Base-by-base conservation (phyloP, 2,888 invertebrate genomes). In the Amblyjoppa proteus region DNA sequence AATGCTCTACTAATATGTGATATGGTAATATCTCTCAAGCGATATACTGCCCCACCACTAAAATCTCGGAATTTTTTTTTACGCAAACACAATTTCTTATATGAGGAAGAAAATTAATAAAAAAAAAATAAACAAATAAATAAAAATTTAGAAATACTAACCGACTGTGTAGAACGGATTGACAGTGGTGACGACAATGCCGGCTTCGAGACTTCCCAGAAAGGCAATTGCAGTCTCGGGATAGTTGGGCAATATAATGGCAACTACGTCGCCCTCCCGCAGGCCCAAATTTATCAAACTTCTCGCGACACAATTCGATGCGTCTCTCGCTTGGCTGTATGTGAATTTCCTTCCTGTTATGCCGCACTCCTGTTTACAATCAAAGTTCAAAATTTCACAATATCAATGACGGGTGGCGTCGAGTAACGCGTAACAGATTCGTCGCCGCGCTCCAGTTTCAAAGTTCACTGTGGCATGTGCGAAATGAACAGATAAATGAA, bases 301-400 rank as follows among this genome's bases (percentile, higher is more conserved):
- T 87, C 96, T 95, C 0, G 96, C 96, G 0, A 96, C 96, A 82
- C 97, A 96, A 71, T 96, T 96, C n/a, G 96, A 95, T 41, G 95
- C 94, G 86, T 95, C 96, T 85, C 96, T 95, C 0, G 96, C 93
- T 91, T 97, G 95, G 11, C 96, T 96, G 91, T 95, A 97, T 0
- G 97, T 97, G 89, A 97, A 97, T 16, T 96, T 96, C 88, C 96
- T 95, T 3, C 97, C 97, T 0, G 97, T 96, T 9, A 95, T 90
- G 0, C 96, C 95, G 90, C 97, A 97, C 85, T 97, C 96, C 98
- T 98, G 92, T 45, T 38, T n/a, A 7, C 51, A 13, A 61, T 34
- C 58, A 64, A 49, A 75, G 75, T 34, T 31, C 34, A 11, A 58
- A 13, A 28, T 58, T 58, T 13, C 13, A 58, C 58, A 56, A 56